Conservation (phyloP, 2,888 invertebrate species). For the Agrotis ipsilon region DNA sequence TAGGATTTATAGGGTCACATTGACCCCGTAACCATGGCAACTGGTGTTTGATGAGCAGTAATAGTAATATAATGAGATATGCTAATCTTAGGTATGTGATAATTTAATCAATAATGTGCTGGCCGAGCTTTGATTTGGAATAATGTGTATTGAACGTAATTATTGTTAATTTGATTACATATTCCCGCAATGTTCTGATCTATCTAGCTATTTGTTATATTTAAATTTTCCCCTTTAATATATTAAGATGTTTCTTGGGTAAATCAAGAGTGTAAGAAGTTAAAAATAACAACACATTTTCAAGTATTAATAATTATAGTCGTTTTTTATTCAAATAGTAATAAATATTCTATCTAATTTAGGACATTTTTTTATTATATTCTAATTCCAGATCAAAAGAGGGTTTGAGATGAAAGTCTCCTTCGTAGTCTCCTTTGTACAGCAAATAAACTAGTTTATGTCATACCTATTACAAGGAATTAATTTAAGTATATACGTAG, state of each 20-base stretch:
- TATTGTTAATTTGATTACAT: not conserved
- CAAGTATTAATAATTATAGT: too few species aligned
- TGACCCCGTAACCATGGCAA: conserved; percentile 15
- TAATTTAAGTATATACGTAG: not conserved
- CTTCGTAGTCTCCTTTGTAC: not conserved
- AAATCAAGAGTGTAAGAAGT: too few species aligned
- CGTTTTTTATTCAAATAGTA: too few species aligned
- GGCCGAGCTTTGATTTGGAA: conserved; percentile 10
- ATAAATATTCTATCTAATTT: too few species aligned
- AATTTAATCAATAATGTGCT: conserved; percentile 32
- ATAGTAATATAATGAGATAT: conserved; percentile 28
- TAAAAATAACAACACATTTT: too few species aligned
- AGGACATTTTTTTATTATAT: not conserved
- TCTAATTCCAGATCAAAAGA: not conserved
- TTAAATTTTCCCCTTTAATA: too few species aligned
- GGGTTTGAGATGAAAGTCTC: not conserved
- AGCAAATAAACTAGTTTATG: not conserved
- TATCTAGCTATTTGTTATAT: not conserved
- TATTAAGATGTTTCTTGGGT: too few species aligned
- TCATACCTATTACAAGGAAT: not conserved
- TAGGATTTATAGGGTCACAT: conserved; percentile 35
- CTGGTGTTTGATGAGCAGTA: conserved; percentile 16
- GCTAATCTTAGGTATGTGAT: conserved; percentile 22
- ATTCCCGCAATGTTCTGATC: not conserved
- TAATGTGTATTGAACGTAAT: not conserved